Evolutionary conservation across 2,113 vertebrate genomes (phyloP), one percentile per base, ranked within the genome.

Genomic region (Phoxinus phoxinus): DNA sequence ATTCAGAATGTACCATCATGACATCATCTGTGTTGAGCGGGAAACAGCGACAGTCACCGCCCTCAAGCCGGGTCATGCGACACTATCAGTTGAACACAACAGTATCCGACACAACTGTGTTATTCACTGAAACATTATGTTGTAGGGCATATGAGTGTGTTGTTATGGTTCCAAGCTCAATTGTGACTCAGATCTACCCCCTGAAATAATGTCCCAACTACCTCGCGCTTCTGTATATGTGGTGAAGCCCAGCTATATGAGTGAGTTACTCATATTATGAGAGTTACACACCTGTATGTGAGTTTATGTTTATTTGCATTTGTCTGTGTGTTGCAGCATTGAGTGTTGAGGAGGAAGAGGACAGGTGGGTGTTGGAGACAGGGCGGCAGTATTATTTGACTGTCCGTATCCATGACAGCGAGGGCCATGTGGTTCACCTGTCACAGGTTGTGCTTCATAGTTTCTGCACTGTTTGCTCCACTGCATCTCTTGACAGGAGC

Each of bases 361-460:
- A 91, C 82, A 87, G 90, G 13, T 94, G 94, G 94, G 86, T 83
- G 37, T 86, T 94, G 73, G 90, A 95, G 86, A 89, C 83, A 30
- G 87, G 87, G 37, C 75, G 85, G 37, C 74, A 85, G 25, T 92
- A 91, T 69, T 83, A 77, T 69, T 44, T 95, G 69, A 81, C 89
- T 0, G 59, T 93, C 2, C 89, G 91, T 51, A 89, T 96, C 80
- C 93, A 92, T 48, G 92, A 93, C 88, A 92, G 88, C 83, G 90
- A 83, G 56, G 89, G 90, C 86, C 93, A 90, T 15, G 89, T 90
- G 59, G 71, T 92, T 82, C 92, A 92, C 85, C 89, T 94, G 84
- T 95, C 93, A 63, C 90, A 93, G 75, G 92, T 92, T 90, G 93
- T 83, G 58, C 84, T 86, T 78, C 4, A 46, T 44, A 80, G 78